Percentiles rank a stretch among this genome's conserved stretches.
phyloP scores from a whole-genome alignment of 2,797 vertebrate genomes.

The Molothrus ater region DNA sequence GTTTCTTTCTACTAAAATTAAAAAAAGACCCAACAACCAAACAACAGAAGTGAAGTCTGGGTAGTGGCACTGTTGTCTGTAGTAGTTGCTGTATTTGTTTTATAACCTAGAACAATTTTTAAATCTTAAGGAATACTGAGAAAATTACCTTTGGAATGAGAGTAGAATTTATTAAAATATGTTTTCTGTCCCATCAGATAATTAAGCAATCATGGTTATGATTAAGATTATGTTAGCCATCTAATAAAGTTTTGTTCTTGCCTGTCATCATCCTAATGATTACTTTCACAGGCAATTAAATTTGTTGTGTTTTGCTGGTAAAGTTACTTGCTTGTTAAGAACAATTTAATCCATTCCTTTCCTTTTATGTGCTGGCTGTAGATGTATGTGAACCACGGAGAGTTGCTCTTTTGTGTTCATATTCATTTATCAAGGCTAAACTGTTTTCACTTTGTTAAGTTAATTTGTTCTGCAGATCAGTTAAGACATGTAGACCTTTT shows the following conservation, averaged over 20 bases:
- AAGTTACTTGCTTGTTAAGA: neutral
- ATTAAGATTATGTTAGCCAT: neutral
- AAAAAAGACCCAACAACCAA: neutral
- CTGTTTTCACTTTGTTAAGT: conserved; percentile 36
- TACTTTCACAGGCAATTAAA: neutral
- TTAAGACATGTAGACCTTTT: conserved; percentile 37
- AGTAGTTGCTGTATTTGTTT: neutral
- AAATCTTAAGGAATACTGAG: neutral
- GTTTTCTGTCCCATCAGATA: neutral
- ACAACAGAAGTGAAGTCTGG: neutral
- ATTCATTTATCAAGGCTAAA: conserved; percentile 47
- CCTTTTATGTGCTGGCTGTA: neutral
- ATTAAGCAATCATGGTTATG: neutral
- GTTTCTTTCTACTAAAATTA: neutral
- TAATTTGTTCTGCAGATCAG: conserved; percentile 46
- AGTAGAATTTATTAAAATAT: neutral
- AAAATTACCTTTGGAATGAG: neutral
- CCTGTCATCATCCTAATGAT: neutral
- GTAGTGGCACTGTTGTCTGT: neutral
- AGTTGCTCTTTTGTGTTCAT: neutral
- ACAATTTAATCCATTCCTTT: neutral
- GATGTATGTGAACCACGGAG: neutral
- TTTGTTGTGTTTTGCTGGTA: neutral
- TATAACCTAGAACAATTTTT: neutral
- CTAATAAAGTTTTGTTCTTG: neutral